These are phyloP conservation scores for Eilema griseolum DNA, from an alignment of 2,888 invertebrate species.

Conservation along the genomic window DNA sequence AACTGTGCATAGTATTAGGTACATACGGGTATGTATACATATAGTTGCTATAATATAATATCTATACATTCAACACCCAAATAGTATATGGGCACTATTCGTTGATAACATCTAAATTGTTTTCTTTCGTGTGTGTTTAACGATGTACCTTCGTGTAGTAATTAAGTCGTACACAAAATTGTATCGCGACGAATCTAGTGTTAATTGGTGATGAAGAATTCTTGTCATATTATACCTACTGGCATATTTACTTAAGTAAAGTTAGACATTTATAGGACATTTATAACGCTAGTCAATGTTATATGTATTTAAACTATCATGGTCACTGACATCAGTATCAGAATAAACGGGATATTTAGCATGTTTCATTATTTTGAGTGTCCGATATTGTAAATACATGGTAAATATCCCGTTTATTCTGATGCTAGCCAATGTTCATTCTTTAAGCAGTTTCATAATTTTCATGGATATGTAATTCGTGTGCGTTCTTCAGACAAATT, in stretches of 20 bases:
- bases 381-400: too few relatives aligned
- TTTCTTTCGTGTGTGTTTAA: constrained; percentile 23
- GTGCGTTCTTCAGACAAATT: neutral
- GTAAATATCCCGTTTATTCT: too few relatives aligned
- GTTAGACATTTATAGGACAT: neutral
- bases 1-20: neutral
- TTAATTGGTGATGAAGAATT: neutral
- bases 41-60: neutral
- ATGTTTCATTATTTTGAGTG: too few relatives aligned
- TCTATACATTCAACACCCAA: constrained; percentile 27
- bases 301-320: too few relatives aligned
- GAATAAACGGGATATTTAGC: too few relatives aligned
- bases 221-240: neutral
- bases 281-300: too few relatives aligned
- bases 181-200: neutral
- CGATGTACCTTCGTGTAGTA: neutral
- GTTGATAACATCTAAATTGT: constrained; percentile 32
- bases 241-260: too few relatives aligned
- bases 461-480: neutral
- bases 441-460: neutral
- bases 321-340: too few relatives aligned
- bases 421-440: neutral
- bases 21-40: neutral
- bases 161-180: neutral
- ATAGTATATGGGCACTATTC: constrained; percentile 22